These are phyloP conservation scores for Lasioglossum calceatum DNA, from an alignment of 2,888 invertebrate species.

Conservation along the genomic window DNA sequence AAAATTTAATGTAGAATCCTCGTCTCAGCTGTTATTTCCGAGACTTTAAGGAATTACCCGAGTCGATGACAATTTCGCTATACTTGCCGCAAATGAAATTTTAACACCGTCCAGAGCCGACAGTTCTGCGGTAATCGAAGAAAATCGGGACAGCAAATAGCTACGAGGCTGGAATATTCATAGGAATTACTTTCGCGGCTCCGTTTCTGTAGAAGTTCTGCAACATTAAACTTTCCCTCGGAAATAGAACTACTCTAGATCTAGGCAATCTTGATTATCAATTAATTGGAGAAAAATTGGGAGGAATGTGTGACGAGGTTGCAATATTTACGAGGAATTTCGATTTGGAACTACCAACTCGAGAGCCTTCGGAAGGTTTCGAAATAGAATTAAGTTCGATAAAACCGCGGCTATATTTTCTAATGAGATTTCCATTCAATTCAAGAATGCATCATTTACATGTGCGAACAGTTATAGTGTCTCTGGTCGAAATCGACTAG, in stretches of 20 bases:
- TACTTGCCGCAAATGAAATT: neutral
- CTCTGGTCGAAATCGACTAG: too few relatives aligned
- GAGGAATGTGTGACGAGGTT: neutral
- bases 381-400: neutral
- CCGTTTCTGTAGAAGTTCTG: neutral
- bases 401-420: neutral
- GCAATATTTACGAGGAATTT: neutral
- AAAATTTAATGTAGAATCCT: neutral
- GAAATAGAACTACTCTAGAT: neutral
- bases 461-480: too few relatives aligned
- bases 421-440: too few relatives aligned
- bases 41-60: neutral
- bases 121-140: slow-evolving; percentile 23
- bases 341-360: neutral
- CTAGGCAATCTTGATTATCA: neutral
- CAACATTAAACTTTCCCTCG: neutral
- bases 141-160: neutral
- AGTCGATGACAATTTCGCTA: neutral
- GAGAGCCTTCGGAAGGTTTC: neutral
- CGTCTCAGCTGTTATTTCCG: neutral
- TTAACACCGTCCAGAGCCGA: neutral
- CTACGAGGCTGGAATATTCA: neutral
- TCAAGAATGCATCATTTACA: too few relatives aligned
- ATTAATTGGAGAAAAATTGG: neutral
- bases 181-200: neutral